Conservation (phyloP, 2,113 vertebrate genomes). For the Hymenochirus boettgeri region DNA sequence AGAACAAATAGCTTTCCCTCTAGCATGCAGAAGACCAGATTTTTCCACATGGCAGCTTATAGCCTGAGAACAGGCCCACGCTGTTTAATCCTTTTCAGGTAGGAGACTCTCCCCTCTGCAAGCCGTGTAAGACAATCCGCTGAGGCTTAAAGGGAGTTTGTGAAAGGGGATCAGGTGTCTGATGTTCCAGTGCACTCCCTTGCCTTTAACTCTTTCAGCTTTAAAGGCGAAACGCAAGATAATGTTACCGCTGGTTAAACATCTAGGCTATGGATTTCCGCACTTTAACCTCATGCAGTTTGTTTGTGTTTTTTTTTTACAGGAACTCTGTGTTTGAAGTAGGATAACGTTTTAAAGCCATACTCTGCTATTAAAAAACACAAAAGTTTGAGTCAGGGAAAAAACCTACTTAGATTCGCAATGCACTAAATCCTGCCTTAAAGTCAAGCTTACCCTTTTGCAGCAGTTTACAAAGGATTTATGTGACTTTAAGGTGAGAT, state of each 20-base stretch:
- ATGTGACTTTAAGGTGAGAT: too few relatives aligned
- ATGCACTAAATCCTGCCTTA: too few relatives aligned
- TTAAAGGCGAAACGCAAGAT: background rate
- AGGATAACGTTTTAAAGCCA: constrained; percentile 6
- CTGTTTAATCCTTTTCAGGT: constrained; percentile 43
- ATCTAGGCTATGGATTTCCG: background rate
- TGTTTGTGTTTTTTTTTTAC: background rate
- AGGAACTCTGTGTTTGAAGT: background rate
- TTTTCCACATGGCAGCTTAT: constrained; percentile 41
- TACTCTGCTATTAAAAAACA: background rate
- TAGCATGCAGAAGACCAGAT: background rate
- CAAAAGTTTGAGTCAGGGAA: too few relatives aligned
- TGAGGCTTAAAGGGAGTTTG: constrained; percentile 22
- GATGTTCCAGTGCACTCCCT: constrained; percentile 10
- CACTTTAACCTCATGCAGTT: background rate
- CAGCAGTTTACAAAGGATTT: too few relatives aligned
- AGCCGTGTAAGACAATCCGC: constrained; percentile 36
- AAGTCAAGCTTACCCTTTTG: too few relatives aligned
- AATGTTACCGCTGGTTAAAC: background rate
- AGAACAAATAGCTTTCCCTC: constrained; percentile 15
- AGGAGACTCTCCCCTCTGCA: constrained; percentile 36
- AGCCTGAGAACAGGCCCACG: constrained; percentile 29
- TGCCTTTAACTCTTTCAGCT: background rate
- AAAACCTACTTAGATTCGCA: too few relatives aligned
- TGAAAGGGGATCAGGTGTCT: constrained; percentile 41